Base-by-base conservation (phyloP, 2,888 invertebrate species). In the Amblyjoppa proteus region DNA sequence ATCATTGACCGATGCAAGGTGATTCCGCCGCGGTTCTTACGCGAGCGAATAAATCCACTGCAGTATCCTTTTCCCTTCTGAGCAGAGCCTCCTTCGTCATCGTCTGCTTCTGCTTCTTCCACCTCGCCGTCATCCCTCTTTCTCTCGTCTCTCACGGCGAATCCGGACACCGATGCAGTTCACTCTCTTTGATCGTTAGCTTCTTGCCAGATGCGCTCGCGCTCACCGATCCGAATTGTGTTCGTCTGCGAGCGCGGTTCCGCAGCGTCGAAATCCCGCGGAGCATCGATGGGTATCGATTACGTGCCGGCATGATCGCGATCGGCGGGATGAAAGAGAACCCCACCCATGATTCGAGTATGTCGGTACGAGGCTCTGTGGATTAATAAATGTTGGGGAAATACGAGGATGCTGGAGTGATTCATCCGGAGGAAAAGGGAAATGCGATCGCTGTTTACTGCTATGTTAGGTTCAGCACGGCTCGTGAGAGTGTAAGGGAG, bases 1-100 rank as follows among this genome's bases (percentile, higher is more conserved):
- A 90, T 92, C 92, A 89, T 90, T 91, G 92, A 91, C 91, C 92
- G 90, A 76, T 83, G 87, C 84, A 87, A 90, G 86, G 88, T 90
- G 89, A 90, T 89, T 87, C 86, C 85, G 86, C 89, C 84, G 87
- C 90, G 90, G 90, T 88, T 87, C 87, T 90, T 89, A 88, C 89
- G 87, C 90, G 88, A 89, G 89, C 89, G 89, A 90, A 91, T 91
- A 90, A 91, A 90, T 90, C 89, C 89, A 79, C 83, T 82, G 64
- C 84, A 71, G 70, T 69, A 81, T 74, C 77, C 80, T 81, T 64
- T 53, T 70, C 73, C 73, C 73, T 49, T 79, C 77, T 76, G 70
- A 80, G 70, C 83, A 41, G 71, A 41, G 66, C 73, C 71, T 82
- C 34, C n/a, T 51, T 28, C 49, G 56, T 77, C 49, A 51, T 51